A percentile compares a stretch with the other conserved stretches of the same genome.
Conservation (phyloP, 2,797 vertebrate species). For the Tenualosa thibaudeaui region DNA sequence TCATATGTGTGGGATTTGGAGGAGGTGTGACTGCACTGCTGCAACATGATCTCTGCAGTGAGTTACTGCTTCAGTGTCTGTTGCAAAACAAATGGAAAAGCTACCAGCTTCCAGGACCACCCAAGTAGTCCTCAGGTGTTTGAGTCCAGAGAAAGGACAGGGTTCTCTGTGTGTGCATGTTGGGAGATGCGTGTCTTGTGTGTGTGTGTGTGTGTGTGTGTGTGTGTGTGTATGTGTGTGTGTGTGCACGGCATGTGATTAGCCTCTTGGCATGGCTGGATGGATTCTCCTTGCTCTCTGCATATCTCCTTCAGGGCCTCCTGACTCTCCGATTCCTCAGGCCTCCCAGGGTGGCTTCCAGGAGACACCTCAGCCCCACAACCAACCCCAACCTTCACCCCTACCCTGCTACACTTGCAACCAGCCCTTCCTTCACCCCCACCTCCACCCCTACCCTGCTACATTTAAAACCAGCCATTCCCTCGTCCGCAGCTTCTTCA, state of each 20-base stretch:
- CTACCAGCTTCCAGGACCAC: constrained; percentile 20
- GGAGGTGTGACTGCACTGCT: neutral
- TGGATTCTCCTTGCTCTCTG: neutral
- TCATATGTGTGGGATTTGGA: constrained; percentile 8
- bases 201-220: constrained; percentile 13
- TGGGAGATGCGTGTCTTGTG: neutral
- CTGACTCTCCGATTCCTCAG: neutral
- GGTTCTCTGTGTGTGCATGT: neutral
- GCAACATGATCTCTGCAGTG: neutral
- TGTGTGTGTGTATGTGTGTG: neutral
- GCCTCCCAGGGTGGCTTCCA: neutral
- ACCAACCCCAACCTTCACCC: neutral
- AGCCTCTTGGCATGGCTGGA: too few species aligned
- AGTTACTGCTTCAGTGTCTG: neutral
- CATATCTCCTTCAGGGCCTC: neutral
- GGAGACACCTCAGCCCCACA: neutral
- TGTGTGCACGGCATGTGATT: neutral
- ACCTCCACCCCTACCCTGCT: neutral
- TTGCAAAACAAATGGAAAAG: neutral
- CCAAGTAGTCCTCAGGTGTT: constrained; percentile 7
- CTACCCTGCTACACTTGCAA: neutral
- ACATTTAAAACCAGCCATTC: neutral
- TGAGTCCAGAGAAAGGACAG: neutral
- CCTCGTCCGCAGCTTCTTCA: neutral
- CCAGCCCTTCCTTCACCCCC: neutral